Evolutionary conservation across 1,140 invertebrate species (phyloP).

Genomic region (Eupeodes corollae): DNA sequence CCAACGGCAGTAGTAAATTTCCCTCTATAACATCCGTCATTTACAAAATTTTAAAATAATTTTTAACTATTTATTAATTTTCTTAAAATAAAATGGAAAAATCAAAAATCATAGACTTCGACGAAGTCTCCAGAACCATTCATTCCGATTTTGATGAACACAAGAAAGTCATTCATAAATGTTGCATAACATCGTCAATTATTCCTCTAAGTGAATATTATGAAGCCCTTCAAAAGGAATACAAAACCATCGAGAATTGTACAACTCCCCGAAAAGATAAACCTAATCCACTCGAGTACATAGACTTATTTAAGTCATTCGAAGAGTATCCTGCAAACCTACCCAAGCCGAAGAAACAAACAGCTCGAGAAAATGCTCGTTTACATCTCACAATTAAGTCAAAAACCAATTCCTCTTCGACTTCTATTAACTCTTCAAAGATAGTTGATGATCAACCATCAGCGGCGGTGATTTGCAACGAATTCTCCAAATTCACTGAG

Average conservation of each 20-base stretch:
- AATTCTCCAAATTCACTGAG: constrained; percentile 21
- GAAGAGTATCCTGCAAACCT: constrained; percentile 26
- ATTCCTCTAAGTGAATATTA: constrained; percentile 15
- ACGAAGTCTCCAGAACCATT: constrained; percentile 11
- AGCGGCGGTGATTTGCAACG: constrained; percentile 14
- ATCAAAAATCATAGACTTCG: constrained; percentile 10
- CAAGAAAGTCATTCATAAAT: constrained; percentile 12
- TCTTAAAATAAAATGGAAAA: too few relatives aligned
- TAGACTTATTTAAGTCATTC: constrained; percentile 19
- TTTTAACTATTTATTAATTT: too few relatives aligned
- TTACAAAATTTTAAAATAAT: too few relatives aligned
- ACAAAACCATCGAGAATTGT: constrained; percentile 10
- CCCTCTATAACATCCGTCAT: too few relatives aligned
- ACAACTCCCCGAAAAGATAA: constrained; percentile 9
- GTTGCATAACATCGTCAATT: constrained; percentile 17
- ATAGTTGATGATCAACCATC: constrained; percentile 9
- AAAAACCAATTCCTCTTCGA: background rate
- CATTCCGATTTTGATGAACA: constrained; percentile 11
- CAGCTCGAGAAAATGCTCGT: constrained; percentile 11
- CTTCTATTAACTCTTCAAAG: constrained; percentile 4
- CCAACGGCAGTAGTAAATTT: too few relatives aligned
- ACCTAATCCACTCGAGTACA: constrained; percentile 15
- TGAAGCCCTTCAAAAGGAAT: constrained; percentile 10
- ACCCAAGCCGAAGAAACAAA: constrained; percentile 16
- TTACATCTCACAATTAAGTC: constrained; percentile 9